Evolutionary conservation across 2,888 invertebrate genomes (phyloP), one percentile per base, ranked within the genome.

Genomic region (Agrilus cyanescens): DNA sequence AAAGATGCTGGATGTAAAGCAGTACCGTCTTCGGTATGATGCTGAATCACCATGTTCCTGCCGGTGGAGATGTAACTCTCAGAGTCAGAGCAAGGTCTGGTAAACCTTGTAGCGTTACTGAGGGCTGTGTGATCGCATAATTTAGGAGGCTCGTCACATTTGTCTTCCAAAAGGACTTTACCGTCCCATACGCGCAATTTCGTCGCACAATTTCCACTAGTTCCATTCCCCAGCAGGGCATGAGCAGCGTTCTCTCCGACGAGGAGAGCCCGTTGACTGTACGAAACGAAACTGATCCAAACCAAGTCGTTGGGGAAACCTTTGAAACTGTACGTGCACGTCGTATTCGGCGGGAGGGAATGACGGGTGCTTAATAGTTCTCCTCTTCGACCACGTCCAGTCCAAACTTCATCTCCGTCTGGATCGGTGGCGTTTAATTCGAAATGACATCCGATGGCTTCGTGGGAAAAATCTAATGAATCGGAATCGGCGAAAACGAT

Each of bases 401-500:
- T 74, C 73, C 67, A 67, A 35, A 66, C 57, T 49, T 69, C 68
- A 53, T 76, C 76, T 50, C 75, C 72, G 52, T 76, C 76, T 6
- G 77, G 73, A 49, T 75, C 77, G 1, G 83, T 82, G 18, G 85
- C 83, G 60, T 84, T 84, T 46, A 85, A 78, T 62, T 82, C 77
- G 59, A 85, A 85, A 63, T 84, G 82, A 58, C 85, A 85, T 32
- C 76, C 60, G 12, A 53, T 40, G 25, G 71, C 67, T 55, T 76
- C 75, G 44, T 75, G 75, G 3, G 85, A 85, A 60, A 85, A 89
- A 61, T 90, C 89, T 38, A 85, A 73, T 0, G 87, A 86, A 58
- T 88, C 88, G 0, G 87, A 88, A 60, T 90, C 88, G 1, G 86
- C 84, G 60, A 89, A 89, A 32, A 89, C 78, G 32, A 91, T 84